Conservation (phyloP, 2,888 invertebrate genomes). For the Eupithecia exiguata region DNA sequence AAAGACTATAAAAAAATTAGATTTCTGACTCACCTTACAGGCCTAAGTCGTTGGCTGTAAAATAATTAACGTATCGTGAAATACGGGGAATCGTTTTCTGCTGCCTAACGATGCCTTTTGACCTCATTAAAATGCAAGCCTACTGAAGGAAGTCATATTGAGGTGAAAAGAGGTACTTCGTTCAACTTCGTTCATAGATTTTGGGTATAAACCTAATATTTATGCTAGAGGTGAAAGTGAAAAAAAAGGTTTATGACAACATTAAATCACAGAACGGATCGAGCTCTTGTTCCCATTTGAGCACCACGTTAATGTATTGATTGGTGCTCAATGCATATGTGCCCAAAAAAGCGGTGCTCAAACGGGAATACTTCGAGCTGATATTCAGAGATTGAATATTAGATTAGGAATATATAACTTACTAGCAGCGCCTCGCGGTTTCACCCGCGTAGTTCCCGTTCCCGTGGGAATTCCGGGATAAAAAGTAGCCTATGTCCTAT, state of each 20-base stretch:
- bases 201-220: neutral
- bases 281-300: no score
- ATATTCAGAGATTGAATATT: no score
- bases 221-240: neutral
- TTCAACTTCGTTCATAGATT: neutral
- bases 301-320: no score
- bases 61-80: constrained; percentile 18
- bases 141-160: constrained; percentile 32
- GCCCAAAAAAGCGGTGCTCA: no score
- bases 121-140: constrained; percentile 63
- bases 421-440: no score
- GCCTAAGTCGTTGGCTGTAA: neutral
- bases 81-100: constrained; percentile 1
- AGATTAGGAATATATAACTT: no score
- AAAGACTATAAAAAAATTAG: neutral
- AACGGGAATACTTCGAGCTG: no score
- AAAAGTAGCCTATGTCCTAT: no score
- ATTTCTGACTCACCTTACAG: neutral
- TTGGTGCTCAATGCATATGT: no score
- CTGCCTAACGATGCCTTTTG: constrained; percentile 54
- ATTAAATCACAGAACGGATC: neutral
- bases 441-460: no score
- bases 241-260: neutral
- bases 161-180: neutral
- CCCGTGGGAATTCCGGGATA: no score